Evolutionary conservation across 2,113 vertebrate species (phyloP), one percentile per base, ranked within the genome.

Genomic region (Hypomesus transpacificus): DNA sequence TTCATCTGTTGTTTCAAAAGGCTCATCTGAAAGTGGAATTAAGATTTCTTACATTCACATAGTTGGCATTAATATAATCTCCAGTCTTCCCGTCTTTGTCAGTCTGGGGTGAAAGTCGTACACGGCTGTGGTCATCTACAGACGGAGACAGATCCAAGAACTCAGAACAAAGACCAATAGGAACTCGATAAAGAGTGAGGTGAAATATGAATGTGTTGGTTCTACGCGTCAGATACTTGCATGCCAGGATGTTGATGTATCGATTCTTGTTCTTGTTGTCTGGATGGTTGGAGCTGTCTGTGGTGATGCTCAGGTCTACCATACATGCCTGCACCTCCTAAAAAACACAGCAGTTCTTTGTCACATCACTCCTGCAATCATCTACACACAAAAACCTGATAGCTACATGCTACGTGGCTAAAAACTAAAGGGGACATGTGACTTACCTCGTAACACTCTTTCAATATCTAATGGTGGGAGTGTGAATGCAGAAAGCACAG

Each of bases 61-160:
- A 99, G 89, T 97, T 98, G 63, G 97, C 97, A 81, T 98, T 98
- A 81, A 98, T 98, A 81, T 98, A 97, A 87, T 99, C 96, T n/a
- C 90, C 92, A 31, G 86, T 80, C 84, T 91, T 95, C 70, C 94
- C 94, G 51, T 95, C 93, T 82, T 93, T 95, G 83, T 94, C 93
- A 61, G 86, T 73, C 79, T 91, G 90, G 4, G 92, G 88, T 60
- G 93, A 84, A 75, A 98, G 94, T 70, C 92, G 94, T 75, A 98
- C 96, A 70, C 96, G 93, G 82, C 94, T 98, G 85, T 98, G 96
- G 84, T 99, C 97, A 85, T 96, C 97, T 99, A 91, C 28, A 22
- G 24, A 22, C 1, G 11, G 18, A 18, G 28, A 13, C 88, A 86
- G 24, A 79, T 46, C 39, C 39, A 83, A 75, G 83, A 84, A 17